phyloP scores from a whole-genome alignment of 2,888 invertebrate species.

The Micropterix aruncella region DNA sequence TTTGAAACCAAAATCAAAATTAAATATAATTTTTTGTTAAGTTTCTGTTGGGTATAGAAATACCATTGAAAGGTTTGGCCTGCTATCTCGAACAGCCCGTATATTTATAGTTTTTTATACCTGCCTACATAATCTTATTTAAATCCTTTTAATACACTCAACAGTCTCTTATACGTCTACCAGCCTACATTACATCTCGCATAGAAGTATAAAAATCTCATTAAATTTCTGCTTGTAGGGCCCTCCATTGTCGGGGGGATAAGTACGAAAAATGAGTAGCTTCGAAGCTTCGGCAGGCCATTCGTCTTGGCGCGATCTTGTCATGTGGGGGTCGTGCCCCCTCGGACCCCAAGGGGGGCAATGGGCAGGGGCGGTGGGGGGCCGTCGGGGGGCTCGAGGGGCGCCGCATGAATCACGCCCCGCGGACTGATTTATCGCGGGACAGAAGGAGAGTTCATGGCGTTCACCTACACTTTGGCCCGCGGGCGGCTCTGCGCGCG shows the following conservation, averaged over 20 bases:
- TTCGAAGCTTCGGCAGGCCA: conserved; percentile 4
- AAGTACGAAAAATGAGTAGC: neutral
- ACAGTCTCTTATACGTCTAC: too few relatives aligned
- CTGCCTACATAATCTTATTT: too few relatives aligned
- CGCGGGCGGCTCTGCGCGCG: neutral
- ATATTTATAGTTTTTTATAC: too few relatives aligned
- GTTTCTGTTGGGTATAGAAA: too few relatives aligned
- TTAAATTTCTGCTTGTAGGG: too few relatives aligned
- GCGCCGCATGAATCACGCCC: conserved; percentile 42
- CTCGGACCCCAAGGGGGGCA: conserved; percentile 25
- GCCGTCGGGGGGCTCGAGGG: conserved; percentile 21
- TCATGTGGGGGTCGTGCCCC: conserved; percentile 26
- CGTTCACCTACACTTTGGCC: neutral
- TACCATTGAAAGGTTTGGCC: too few relatives aligned
- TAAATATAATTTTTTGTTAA: too few relatives aligned
- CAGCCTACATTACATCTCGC: too few relatives aligned
- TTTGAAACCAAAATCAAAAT: too few relatives aligned
- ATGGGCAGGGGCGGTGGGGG: conserved; percentile 24
- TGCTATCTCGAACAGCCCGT: too few relatives aligned
- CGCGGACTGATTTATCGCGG: conserved; percentile 7
- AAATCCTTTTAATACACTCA: too few relatives aligned
- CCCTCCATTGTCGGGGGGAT: neutral
- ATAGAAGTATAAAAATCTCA: too few relatives aligned
- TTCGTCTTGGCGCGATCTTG: conserved; percentile 14
- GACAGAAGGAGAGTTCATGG: neutral